phyloP scores from a whole-genome alignment of 2,888 invertebrate species.

The Aricia artaxerxes region DNA sequence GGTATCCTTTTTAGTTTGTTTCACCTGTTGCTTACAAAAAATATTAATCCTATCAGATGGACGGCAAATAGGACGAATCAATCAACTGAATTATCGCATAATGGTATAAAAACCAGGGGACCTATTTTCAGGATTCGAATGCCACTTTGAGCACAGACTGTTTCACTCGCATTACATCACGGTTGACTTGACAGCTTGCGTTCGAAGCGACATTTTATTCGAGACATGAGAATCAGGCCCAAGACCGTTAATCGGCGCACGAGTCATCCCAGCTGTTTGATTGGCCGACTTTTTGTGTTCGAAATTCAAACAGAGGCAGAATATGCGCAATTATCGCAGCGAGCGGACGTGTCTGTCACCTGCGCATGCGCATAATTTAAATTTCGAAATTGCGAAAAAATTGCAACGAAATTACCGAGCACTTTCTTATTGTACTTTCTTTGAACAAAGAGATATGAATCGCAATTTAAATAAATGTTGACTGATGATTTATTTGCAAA shows the following conservation, averaged over 20 bases:
- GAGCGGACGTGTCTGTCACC: slow-evolving; percentile 56
- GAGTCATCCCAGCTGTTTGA: slow-evolving; percentile 61
- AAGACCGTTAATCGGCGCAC: slow-evolving; percentile 57
- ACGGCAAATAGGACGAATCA: slow-evolving; percentile 34
- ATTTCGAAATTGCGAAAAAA: slow-evolving; percentile 35
- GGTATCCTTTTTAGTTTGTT: background rate
- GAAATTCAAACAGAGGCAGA: slow-evolving; percentile 55
- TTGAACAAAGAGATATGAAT: background rate
- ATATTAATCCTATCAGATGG: slow-evolving; percentile 35
- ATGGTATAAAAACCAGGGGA: slow-evolving; percentile 44
- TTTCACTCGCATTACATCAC: background rate
- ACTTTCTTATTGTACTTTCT: background rate
- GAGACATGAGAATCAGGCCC: background rate
- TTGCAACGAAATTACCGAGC: background rate
- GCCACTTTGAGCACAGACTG: background rate
- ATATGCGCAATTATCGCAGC: slow-evolving; percentile 51
- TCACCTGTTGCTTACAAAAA: slow-evolving; percentile 41
- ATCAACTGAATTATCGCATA: slow-evolving; percentile 48
- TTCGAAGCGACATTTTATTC: background rate
- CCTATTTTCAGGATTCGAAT: background rate
- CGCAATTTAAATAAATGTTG: background rate
- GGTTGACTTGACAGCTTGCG: background rate
- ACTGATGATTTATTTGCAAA: background rate
- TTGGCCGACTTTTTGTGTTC: slow-evolving; percentile 63
- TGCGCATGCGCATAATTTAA: slow-evolving; percentile 46